Evolutionary conservation across 2,113 vertebrate species (phyloP).

Genomic region (Neogobius melanostomus): DNA sequence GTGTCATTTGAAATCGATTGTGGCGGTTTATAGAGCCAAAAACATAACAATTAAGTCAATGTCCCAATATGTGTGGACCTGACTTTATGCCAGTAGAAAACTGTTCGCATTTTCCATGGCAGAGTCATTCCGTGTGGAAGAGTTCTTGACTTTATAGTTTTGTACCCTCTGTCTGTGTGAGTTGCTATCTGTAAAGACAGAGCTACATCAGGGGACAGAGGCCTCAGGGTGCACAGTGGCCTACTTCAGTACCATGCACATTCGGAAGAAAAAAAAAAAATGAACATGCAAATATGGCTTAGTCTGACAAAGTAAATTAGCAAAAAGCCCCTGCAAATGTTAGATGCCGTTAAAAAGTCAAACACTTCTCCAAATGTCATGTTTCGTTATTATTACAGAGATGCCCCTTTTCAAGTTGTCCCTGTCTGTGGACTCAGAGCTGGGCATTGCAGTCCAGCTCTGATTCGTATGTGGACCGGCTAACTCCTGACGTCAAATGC

Average conservation of each 20-base stretch:
- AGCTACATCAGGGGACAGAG: slow-evolving; percentile 43
- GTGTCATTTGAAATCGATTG: too few relatives aligned
- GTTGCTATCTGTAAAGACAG: slow-evolving; percentile 16
- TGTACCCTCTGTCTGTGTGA: background rate
- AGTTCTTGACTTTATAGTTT: background rate
- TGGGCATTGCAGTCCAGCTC: slow-evolving; percentile 6
- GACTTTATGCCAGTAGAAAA: too few relatives aligned
- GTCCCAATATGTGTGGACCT: too few relatives aligned
- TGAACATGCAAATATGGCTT: slow-evolving; percentile 9
- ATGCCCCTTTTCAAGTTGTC: slow-evolving; percentile 21
- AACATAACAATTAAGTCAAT: too few relatives aligned
- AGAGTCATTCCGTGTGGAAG: background rate
- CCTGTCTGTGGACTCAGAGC: background rate
- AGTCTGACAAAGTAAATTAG: background rate
- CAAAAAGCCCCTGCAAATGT: background rate
- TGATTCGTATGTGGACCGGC: slow-evolving; percentile 26
- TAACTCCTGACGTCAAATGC: slow-evolving; percentile 20
- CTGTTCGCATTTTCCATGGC: background rate
- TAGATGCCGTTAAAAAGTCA: background rate
- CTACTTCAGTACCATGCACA: slow-evolving; percentile 60
- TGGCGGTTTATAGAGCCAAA: too few relatives aligned
- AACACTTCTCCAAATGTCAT: background rate
- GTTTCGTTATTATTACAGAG: background rate
- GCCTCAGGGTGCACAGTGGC: slow-evolving; percentile 65
- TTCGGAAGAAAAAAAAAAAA: slow-evolving; percentile 12